Evolutionary conservation across 1,140 invertebrate species (phyloP).

Genomic region (Drepana arcuata): DNA sequence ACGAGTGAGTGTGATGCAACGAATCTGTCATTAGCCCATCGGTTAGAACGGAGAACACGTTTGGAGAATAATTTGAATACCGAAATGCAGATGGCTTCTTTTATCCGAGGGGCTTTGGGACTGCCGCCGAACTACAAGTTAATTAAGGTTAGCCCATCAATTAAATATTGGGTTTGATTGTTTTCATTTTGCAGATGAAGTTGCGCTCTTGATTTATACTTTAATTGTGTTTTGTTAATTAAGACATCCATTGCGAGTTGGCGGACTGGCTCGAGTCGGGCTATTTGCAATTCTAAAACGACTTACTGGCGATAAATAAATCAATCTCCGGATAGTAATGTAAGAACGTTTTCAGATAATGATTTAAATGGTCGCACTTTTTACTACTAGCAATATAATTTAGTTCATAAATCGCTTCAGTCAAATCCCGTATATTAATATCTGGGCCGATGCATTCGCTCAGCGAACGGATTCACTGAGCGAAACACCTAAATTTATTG

Average conservation of each 20-base stretch:
- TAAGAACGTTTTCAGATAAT: no score
- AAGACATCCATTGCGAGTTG: conserved; percentile 22
- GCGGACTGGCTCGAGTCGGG: conserved; percentile 10
- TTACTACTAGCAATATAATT: conserved; percentile 27
- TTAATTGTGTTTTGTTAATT: conserved; percentile 44
- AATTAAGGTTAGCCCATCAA: conserved; percentile 70
- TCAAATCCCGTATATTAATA: conserved; percentile 54
- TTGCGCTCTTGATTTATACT: conserved; percentile 48
- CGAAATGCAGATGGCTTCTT: conserved; percentile 70
- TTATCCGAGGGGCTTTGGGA: conserved; percentile 48
- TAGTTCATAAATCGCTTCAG: conserved; percentile 39
- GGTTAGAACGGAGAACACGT: conserved; percentile 55
- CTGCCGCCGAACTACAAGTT: conserved; percentile 63
- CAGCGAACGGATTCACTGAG: conserved; percentile 61
- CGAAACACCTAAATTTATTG: conserved; percentile 72
- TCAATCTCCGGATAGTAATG: no score
- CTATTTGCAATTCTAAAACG: conserved; percentile 11
- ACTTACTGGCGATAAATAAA: conserved; percentile 8
- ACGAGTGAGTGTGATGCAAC: conserved; percentile 59
- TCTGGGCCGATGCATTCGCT: conserved; percentile 68
- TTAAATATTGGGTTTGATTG: conserved; percentile 67
- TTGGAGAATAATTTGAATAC: conserved; percentile 71
- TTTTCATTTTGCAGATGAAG: conserved; percentile 58
- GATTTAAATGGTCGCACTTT: no score
- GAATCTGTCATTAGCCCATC: conserved; percentile 34